These are phyloP conservation scores for Ylistrum balloti DNA, from an alignment of 1,140 invertebrate species.

Conservation along the genomic window DNA sequence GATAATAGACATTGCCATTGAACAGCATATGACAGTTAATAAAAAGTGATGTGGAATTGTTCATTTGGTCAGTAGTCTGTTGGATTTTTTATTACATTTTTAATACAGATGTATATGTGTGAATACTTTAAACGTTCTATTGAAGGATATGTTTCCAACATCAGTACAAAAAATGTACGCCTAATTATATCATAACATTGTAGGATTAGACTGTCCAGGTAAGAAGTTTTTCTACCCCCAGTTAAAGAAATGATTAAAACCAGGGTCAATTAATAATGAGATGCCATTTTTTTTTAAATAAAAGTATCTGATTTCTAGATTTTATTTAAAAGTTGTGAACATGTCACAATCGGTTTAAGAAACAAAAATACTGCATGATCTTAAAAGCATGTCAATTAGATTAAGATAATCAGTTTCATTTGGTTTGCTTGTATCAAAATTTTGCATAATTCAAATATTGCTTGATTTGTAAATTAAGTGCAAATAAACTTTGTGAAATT, in stretches of 20 bases:
- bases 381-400: not conserved
- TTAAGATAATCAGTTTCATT: not conserved
- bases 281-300: not conserved
- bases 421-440: not conserved
- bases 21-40: too few relatives aligned
- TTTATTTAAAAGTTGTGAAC: not conserved
- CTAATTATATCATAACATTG: not conserved
- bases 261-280: not conserved
- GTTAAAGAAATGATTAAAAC: not conserved
- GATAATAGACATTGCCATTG: too few relatives aligned
- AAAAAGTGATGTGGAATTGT: too few relatives aligned
- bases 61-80: too few relatives aligned
- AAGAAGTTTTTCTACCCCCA: not conserved
- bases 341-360: not conserved
- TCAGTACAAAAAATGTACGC: too few relatives aligned
- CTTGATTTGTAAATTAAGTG: not conserved
- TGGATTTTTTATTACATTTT: too few relatives aligned
- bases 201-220: not conserved
- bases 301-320: not conserved
- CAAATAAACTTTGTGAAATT: too few relatives aligned
- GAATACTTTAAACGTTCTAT: too few relatives aligned
- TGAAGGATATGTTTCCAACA: too few relatives aligned
- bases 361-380: not conserved
- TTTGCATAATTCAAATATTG: not conserved
- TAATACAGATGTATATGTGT: too few relatives aligned